Percentiles rank a stretch among this genome's conserved stretches.
These are phyloP conservation scores for Hyperoplus immaculatus DNA, from an alignment of 2,797 vertebrate genomes.

Conservation along the genomic window DNA sequence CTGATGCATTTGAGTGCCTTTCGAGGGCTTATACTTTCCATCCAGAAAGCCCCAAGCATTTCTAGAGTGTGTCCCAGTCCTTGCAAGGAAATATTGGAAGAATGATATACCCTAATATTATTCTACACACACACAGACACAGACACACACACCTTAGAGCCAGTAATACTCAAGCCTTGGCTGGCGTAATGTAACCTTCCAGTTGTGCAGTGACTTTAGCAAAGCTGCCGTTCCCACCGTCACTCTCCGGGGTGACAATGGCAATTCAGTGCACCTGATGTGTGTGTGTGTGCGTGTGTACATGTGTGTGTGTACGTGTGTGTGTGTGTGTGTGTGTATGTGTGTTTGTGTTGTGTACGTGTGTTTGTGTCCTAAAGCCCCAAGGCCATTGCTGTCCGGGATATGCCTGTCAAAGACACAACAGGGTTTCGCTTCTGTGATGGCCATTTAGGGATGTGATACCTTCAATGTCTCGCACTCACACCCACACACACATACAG, in stretches of 20 bases:
- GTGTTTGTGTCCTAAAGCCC: slow-evolving; percentile 50
- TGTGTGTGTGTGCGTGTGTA: slow-evolving; percentile 22
- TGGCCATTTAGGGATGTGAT: slow-evolving; percentile 72
- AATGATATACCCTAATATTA: slow-evolving; percentile 42
- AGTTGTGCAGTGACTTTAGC: slow-evolving; percentile 34
- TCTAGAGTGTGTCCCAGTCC: slow-evolving; percentile 53
- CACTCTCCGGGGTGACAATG: slow-evolving; percentile 27
- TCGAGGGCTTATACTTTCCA: slow-evolving; percentile 55
- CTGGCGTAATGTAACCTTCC: slow-evolving; percentile 34
- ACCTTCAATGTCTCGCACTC: slow-evolving; percentile 14
- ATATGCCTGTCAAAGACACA: slow-evolving; percentile 59
- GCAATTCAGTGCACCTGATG: slow-evolving; percentile 38
- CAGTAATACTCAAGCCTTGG: slow-evolving; percentile 6
- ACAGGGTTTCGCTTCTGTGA: slow-evolving; percentile 51
- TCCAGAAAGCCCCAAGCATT: slow-evolving; percentile 47
- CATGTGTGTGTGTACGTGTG: slow-evolving; percentile 20
- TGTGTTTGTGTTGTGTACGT: not conserved
- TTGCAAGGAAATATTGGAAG: slow-evolving; percentile 45
- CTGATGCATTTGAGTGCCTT: slow-evolving; percentile 45
- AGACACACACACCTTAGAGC: slow-evolving; percentile 22
- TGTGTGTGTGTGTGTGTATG: slow-evolving; percentile 5
- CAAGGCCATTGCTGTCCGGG: slow-evolving; percentile 67
- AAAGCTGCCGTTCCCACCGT: slow-evolving; percentile 35
- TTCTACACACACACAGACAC: slow-evolving; percentile 24
- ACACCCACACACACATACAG: slow-evolving; percentile 7